Conservation (phyloP, 2,888 invertebrate genomes). For the Cryptocheilus praepositus region DNA sequence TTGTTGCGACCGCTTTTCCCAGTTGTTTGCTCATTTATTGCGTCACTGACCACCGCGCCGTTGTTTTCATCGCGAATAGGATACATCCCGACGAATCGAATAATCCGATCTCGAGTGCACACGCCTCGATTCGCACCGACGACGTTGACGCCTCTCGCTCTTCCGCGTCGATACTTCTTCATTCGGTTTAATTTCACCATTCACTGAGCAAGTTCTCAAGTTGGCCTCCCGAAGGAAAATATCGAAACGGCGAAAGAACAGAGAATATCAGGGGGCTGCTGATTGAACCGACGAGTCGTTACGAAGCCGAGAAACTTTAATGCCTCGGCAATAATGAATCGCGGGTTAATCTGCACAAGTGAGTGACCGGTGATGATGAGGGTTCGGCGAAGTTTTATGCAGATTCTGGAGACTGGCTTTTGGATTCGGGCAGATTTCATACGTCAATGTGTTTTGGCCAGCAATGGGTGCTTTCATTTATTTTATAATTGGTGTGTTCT, state of each 20-base stretch:
- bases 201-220: slow-evolving; percentile 22
- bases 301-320: too few species aligned
- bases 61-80: background rate
- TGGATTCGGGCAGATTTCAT: too few species aligned
- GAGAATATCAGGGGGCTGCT: background rate
- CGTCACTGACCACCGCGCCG: background rate
- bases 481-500: too few species aligned
- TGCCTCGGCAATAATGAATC: too few species aligned
- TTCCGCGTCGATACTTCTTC: slow-evolving; percentile 45
- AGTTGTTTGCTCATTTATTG: slow-evolving; percentile 3
- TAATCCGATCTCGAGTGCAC: slow-evolving; percentile 32
- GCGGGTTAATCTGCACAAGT: too few species aligned
- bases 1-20: background rate
- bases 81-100: slow-evolving; percentile 28
- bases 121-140: slow-evolving; percentile 31
- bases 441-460: too few species aligned
- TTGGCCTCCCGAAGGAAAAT: background rate
- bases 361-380: too few species aligned
- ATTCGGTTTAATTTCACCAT: slow-evolving; percentile 54
- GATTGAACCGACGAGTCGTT: too few species aligned
- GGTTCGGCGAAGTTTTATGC: too few species aligned
- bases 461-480: too few species aligned
- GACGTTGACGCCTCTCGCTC: slow-evolving; percentile 41
- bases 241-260: slow-evolving; percentile 1
- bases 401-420: too few species aligned